These are phyloP conservation scores for Platorchestia sp. DNA, from an alignment of 1,140 invertebrate genomes.

Conservation along the genomic window DNA sequence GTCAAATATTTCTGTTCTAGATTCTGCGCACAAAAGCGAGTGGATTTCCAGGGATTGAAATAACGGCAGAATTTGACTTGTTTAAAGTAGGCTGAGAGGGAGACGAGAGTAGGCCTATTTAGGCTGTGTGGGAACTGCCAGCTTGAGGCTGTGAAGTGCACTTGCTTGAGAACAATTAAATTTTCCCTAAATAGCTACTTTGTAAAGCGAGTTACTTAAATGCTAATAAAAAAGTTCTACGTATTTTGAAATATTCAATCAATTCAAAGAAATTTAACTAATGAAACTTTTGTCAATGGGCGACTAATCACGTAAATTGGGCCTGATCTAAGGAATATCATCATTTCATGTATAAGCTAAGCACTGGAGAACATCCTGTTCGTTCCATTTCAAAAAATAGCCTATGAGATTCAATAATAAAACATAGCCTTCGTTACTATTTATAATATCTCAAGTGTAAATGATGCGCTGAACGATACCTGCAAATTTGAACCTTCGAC, in stretches of 20 bases:
- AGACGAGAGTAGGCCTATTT: slow-evolving; percentile 20
- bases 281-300: background rate
- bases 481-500: background rate
- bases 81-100: slow-evolving; percentile 45
- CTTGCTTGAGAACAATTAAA: background rate
- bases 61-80: slow-evolving; percentile 29
- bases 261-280: background rate
- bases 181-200: background rate
- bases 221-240: background rate
- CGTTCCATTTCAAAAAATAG: background rate
- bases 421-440: background rate
- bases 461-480: background rate
- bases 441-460: background rate
- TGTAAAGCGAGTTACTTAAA: background rate
- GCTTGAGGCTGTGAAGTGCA: background rate
- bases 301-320: background rate
- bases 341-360: background rate
- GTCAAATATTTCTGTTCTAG: background rate
- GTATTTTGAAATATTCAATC: background rate
- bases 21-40: background rate
- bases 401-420: background rate
- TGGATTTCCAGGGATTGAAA: background rate
- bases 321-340: background rate
- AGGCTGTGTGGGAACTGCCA: slow-evolving; percentile 31
- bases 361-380: background rate